phyloP scores from a whole-genome alignment of 2,797 vertebrate genomes.

The Tokudaia muenninki region DNA sequence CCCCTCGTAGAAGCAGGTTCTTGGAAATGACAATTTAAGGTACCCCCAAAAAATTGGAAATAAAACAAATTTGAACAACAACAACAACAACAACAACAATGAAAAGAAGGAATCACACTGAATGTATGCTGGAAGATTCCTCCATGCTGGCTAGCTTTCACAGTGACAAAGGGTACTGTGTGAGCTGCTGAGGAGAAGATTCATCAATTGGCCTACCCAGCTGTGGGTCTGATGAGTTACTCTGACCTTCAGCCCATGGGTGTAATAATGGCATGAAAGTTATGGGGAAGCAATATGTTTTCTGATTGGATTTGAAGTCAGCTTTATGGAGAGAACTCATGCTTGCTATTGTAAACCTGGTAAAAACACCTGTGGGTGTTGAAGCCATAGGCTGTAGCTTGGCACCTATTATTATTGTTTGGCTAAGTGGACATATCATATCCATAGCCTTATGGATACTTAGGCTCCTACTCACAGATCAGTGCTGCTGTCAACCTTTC shows the following conservation, averaged over 20 bases:
- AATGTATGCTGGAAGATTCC: neutral
- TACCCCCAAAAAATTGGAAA: slow-evolving; percentile 85
- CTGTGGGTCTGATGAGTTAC: neutral
- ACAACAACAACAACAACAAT: slow-evolving; percentile 72
- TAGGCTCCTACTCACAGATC: neutral
- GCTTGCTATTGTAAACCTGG: neutral
- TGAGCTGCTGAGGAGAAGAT: neutral
- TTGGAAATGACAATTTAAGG: slow-evolving; percentile 87
- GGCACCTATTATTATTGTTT: neutral
- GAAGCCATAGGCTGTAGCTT: neutral
- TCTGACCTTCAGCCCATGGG: neutral
- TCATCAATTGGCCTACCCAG: neutral
- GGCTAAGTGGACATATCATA: neutral
- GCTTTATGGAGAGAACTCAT: neutral
- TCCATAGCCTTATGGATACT: neutral
- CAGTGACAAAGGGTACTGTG: neutral
- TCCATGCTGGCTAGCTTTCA: neutral
- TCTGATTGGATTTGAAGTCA: neutral
- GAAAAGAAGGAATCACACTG: neutral
- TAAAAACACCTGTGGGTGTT: too few species aligned
- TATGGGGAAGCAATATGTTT: neutral
- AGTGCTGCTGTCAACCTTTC: neutral
- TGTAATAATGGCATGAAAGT: neutral
- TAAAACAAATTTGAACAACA: slow-evolving; percentile 85
- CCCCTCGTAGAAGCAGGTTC: slow-evolving; percentile 85